Conservation (phyloP, 2,797 vertebrate genomes). For the Hozukius guyotensis region DNA sequence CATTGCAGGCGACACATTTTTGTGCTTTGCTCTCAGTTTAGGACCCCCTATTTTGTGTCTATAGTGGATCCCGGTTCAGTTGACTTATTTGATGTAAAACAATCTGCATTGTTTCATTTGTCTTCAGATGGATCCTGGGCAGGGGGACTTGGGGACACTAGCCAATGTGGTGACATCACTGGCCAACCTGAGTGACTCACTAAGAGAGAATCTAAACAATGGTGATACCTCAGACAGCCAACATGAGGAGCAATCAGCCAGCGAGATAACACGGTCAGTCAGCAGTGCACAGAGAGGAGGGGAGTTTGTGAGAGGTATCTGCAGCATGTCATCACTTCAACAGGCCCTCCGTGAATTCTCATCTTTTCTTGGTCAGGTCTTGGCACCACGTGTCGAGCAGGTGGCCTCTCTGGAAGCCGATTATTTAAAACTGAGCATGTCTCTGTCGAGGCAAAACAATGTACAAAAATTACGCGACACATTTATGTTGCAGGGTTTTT, state of each 20-base stretch:
- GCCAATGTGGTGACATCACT: slow-evolving; percentile 97
- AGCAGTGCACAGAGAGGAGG: neutral
- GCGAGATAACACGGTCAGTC: slow-evolving; percentile 94
- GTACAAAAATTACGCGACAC: neutral
- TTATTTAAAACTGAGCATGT: neutral
- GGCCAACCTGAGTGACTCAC: slow-evolving; percentile 88
- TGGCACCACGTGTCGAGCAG: neutral
- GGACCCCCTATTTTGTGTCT: neutral
- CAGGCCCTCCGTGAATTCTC: neutral
- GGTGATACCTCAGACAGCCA: slow-evolving; percentile 90
- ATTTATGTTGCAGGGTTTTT: neutral
- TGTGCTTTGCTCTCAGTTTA: neutral
- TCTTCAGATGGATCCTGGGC: slow-evolving; percentile 90
- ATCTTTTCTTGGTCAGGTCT: neutral
- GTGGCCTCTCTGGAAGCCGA: neutral
- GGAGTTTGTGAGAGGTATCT: neutral
- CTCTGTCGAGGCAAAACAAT: neutral
- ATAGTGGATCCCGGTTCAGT: neutral
- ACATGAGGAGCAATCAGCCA: slow-evolving; percentile 91
- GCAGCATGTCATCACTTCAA: neutral
- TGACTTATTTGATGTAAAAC: neutral
- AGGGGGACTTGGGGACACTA: slow-evolving; percentile 94
- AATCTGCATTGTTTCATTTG: slow-evolving; percentile 19
- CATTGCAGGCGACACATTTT: neutral
- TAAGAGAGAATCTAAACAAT: slow-evolving; percentile 90